Base-by-base conservation (phyloP, 1,140 invertebrate species). In the Lordiphosa clarofinis region DNA sequence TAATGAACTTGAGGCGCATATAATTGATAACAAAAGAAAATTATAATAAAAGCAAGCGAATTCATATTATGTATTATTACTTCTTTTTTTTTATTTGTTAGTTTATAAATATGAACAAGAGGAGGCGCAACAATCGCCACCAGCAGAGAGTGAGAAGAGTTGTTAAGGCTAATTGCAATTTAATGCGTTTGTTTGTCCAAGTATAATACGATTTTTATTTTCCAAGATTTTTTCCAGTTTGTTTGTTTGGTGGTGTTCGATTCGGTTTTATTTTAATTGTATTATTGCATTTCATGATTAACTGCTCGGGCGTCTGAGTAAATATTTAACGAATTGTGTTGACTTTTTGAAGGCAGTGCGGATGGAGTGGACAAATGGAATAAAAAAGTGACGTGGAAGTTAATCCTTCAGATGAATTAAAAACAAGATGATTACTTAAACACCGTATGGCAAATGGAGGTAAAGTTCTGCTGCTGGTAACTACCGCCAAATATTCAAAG, bases 1-100 rank as follows among this genome's bases (percentile, higher is more conserved):
- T 86, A 84, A 82, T 82, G 78, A 82, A 84, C 78, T 84, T 84
- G 79, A 86, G 47, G 54, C 64, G 53, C 40, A 56, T 47, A 63
- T 70, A 73, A 84, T 73, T 73, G 78, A 84, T 73, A 73, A 86
- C 58, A 66, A 78, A 84, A 66, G 61, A 47, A 60, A 78, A 73
- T 76, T 38, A 65, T 50, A 53, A 58, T 53, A 55, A 71, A 68
- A 42, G 46, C 61, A 24, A 39, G 48, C 39, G 46, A 55, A 53
- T 31, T 31, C 28, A 5, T 31, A 31, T 31, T 31, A 31, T 31
- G 54, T 36, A 68, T 63, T 36, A 50, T 35, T 53, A 35, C 44
- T 71, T 48, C 57, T 62, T 39, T 36, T 64, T 48, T 42, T 53
- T 28, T 46, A 50, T 61, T 53, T 40, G 54, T 56, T 50, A 71